Base-by-base conservation (phyloP, 2,888 invertebrate species). In the Endomychus coccineus region DNA sequence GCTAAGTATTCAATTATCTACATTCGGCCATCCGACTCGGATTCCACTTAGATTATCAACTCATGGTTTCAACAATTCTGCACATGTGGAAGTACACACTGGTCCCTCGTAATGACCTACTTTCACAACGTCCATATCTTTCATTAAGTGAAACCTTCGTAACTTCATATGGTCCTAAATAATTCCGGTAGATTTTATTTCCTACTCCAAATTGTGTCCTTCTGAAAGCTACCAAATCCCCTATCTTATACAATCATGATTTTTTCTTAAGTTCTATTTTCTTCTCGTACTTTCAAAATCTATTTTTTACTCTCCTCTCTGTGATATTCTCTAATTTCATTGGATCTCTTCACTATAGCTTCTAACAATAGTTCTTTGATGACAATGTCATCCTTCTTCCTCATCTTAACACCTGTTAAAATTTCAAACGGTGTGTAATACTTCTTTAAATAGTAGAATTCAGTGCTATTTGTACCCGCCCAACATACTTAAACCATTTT, bases 151-250 rank as follows among this genome's bases (percentile, higher is more conserved):
- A 49, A 11, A 34, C 23, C 35, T 42, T 47, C 1, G 28, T 24
- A 4, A 48, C 27, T 33, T 44, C 36, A 33, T 46, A 45, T n/a
- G 61, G 59, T 2, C 61, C 63, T n/a, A 63, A 36, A 34, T 47
- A 62, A 38, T 59, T 61, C 2, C 45, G 29, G 13, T 46, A 39
- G 3, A 64, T 28, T 39, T 65, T 65, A 3, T 58, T 29, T 1
- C 59, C 62, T 7, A 50, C 40, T 2, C 55, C 59, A 46, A 58
- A 58, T 35, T 63, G 59, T 1, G 61, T 61, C 11, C 58, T 37
- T 38, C 61, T 55, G 12, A 62, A 60, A 1, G 59, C 59, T 1
- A 62, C 59, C 12, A 54, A 22, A 29, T 56, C 52, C n/a, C 42
- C 45, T n/a, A 39, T 33, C 16, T 41, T 27, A 28, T 57, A 56